Conservation (phyloP, 2,113 vertebrate genomes). For the Origma solitaria region DNA sequence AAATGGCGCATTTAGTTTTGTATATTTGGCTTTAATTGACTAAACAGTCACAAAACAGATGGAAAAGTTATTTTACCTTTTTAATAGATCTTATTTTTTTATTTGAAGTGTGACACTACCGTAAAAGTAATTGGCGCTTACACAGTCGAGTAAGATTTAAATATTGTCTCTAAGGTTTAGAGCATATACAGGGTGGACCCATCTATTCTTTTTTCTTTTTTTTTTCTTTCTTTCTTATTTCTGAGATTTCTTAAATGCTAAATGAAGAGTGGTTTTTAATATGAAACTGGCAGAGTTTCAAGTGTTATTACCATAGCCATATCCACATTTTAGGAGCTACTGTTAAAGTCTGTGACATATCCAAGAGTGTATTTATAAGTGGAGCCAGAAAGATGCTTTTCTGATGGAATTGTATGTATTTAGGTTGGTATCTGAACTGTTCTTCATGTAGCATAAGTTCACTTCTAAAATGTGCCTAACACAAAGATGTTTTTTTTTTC, state of each 20-base stretch:
- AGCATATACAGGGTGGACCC: slow-evolving; percentile 35
- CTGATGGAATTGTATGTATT: not conserved
- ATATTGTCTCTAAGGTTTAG: slow-evolving; percentile 61
- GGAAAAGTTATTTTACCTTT: slow-evolving; percentile 68
- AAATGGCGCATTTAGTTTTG: slow-evolving; percentile 52
- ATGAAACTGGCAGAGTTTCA: slow-evolving; percentile 48
- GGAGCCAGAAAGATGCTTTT: slow-evolving; percentile 3
- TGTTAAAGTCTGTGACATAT: not conserved
- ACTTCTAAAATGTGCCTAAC: slow-evolving; percentile 70
- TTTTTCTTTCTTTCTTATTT: not conserved
- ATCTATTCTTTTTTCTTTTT: not conserved
- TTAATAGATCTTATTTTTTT: slow-evolving; percentile 78
- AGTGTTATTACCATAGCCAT: slow-evolving; percentile 5
- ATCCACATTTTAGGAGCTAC: slow-evolving; percentile 18
- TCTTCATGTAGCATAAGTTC: slow-evolving; percentile 48
- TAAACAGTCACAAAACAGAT: slow-evolving; percentile 39
- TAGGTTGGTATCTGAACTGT: slow-evolving; percentile 42
- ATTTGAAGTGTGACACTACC: slow-evolving; percentile 68
- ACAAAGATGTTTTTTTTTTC: not conserved
- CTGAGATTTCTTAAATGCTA: slow-evolving; percentile 27
- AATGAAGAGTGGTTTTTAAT: slow-evolving; percentile 58
- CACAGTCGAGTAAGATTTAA: slow-evolving; percentile 49
- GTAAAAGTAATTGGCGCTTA: slow-evolving; percentile 47
- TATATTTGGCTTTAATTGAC: slow-evolving; percentile 65
- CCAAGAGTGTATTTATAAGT: not conserved